Base-by-base conservation (phyloP, 1,140 invertebrate species). In the Drosophila tristis region DNA sequence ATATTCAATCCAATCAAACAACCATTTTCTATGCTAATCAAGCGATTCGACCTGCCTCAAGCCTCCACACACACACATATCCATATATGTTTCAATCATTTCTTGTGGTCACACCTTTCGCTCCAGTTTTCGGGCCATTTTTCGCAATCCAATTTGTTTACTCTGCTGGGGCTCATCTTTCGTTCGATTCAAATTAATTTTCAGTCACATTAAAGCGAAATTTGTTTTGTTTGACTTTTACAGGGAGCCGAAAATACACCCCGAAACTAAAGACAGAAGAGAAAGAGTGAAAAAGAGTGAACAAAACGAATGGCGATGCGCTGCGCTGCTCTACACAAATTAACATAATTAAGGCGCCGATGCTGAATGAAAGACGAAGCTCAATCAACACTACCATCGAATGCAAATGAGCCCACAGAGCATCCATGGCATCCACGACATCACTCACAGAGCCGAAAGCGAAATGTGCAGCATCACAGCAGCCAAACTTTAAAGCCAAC, bases 291-390 rank as follows among this genome's bases (percentile, higher is more conserved):
- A 44, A 74, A 57, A 49, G 55, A 59, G 47, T 55, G 20, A 44
- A 45, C 54, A 53, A 68, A 39, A 80, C 59, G 20, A 20, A 20
- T 20, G 23, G 23, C 51, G 55, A 43, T 43, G 20, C 54, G 58
- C 66, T 80, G 20, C 61, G 20, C 66, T 80, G 63, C 51, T 49
- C 50, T 29, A 54, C 51, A 68, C 48, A 65, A 58, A 81, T 86
- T 82, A 86, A 51, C 82, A 87, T 87, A 87, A 87, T 89, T 82
- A 76, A 77, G 78, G 59, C 53, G 74, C 78, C 68, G 72, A 11
- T 13, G 50, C 78, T 74, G 76, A 81, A 74, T 78, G 74, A 80
- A 47, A 65, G 55, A 80, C 64, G 55, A 67, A 80, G 70, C 63
- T 61, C 62, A 43, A 67, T 78, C 70, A 84, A 74, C 74, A 84